Conservation (phyloP, 2,888 invertebrate genomes). For the Nomada ferruginata region DNA sequence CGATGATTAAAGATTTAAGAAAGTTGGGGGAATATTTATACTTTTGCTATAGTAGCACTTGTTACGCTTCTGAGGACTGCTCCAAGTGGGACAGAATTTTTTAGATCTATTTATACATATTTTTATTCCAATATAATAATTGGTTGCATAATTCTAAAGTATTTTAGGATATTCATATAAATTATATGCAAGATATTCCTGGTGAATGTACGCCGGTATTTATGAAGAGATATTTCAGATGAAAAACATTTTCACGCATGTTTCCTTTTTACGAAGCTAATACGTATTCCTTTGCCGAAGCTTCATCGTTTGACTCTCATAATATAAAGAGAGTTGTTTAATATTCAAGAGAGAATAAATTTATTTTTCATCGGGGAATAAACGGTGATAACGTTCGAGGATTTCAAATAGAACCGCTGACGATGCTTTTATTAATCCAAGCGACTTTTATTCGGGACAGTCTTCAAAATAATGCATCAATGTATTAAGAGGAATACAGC, state of each 20-base stretch:
- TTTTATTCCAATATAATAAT: no score
- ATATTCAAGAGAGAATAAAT: background rate
- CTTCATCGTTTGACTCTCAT: background rate
- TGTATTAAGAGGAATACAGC: slow-evolving; percentile 26
- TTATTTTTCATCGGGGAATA: background rate
- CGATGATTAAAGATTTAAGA: background rate
- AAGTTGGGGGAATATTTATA: background rate
- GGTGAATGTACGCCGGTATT: background rate
- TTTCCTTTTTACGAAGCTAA: background rate
- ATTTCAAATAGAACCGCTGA: slow-evolving; percentile 8
- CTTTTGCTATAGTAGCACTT: background rate
- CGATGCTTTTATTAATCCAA: slow-evolving; percentile 17
- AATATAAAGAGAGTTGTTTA: background rate
- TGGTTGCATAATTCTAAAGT: no score
- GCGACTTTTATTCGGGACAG: slow-evolving; percentile 19
- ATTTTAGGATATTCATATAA: no score
- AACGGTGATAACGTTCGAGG: slow-evolving; percentile 11
- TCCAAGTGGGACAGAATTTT: background rate
- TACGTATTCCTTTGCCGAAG: background rate
- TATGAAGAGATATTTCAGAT: background rate
- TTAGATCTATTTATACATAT: background rate
- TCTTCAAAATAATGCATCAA: slow-evolving; percentile 24
- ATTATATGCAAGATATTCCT: no score
- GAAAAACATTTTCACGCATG: background rate
- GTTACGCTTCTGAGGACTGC: background rate